phyloP scores from a whole-genome alignment of 2,888 invertebrate genomes.

The Eretmocerus hayati region DNA sequence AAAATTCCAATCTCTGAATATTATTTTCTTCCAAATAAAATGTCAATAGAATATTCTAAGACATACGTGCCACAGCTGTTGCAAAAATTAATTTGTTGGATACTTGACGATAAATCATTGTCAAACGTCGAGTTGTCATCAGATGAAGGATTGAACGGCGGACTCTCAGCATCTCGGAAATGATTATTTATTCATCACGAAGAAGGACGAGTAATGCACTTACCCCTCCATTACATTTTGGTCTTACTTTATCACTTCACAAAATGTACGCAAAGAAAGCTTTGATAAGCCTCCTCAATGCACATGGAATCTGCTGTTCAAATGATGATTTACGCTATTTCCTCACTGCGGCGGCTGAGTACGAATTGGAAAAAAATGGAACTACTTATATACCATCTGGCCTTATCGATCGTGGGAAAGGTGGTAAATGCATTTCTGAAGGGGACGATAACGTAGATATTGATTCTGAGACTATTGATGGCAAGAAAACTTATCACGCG shows the following conservation, averaged over 20 bases:
- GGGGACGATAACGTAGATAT: constrained; percentile 7
- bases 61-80: too few relatives aligned
- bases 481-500: constrained; percentile 5
- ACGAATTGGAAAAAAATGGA: not conserved
- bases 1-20: too few relatives aligned
- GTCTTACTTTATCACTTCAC: not conserved
- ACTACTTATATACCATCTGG: constrained; percentile 1
- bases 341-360: not conserved
- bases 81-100: too few relatives aligned
- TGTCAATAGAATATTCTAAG: too few relatives aligned
- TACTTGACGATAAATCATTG: too few relatives aligned
- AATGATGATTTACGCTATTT: constrained; percentile 1
- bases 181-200: not conserved
- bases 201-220: not conserved
- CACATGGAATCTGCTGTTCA: not conserved
- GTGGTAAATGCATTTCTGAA: not conserved
- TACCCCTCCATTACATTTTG: not conserved
- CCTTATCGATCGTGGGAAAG: not conserved
- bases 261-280: not conserved
- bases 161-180: not conserved
- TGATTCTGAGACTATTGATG: not conserved
- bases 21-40: too few relatives aligned
- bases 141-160: not conserved
- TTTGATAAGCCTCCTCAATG: not conserved
- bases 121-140: not conserved